Evolutionary conservation across 2,797 vertebrate genomes (phyloP).

Genomic region (Eleutherodactylus coqui): DNA sequence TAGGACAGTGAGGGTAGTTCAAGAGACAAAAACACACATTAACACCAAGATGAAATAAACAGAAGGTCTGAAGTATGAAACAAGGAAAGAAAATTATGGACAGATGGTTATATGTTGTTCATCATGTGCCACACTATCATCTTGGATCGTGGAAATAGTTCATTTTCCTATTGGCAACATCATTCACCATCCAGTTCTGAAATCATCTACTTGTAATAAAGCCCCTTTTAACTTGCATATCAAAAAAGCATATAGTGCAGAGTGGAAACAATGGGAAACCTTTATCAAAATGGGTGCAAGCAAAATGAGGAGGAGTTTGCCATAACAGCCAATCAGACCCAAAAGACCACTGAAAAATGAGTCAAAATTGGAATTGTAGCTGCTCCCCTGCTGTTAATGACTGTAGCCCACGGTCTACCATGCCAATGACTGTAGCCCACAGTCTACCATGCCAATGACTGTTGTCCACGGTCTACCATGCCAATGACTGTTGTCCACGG

Average conservation of each 20-base stretch:
- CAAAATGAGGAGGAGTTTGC: neutral
- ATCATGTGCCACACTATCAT: slow-evolving; percentile 5
- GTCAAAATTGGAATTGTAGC: neutral
- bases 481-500: neutral
- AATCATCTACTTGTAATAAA: neutral
- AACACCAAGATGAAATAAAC: slow-evolving; percentile 54
- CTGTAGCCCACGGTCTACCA: neutral
- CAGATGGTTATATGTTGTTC: slow-evolving; percentile 18
- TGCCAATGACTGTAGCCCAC: neutral
- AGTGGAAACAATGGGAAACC: neutral
- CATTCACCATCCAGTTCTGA: neutral
- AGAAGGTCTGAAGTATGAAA: slow-evolving; percentile 45
- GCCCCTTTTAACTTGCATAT: neutral
- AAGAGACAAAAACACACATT: slow-evolving; percentile 63
- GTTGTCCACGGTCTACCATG: neutral
- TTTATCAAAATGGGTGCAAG: neutral
- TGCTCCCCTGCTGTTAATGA: neutral
- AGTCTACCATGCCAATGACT: neutral
- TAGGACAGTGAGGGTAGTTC: slow-evolving; percentile 44
- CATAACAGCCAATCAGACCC: neutral
- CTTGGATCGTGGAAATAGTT: neutral
- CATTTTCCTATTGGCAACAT: neutral
- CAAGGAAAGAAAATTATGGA: slow-evolving; percentile 36
- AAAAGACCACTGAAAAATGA: neutral
- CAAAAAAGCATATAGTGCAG: neutral